Evolutionary conservation across 2,888 invertebrate genomes (phyloP), one percentile per base, ranked within the genome.

Genomic region (Polia nebulosa): DNA sequence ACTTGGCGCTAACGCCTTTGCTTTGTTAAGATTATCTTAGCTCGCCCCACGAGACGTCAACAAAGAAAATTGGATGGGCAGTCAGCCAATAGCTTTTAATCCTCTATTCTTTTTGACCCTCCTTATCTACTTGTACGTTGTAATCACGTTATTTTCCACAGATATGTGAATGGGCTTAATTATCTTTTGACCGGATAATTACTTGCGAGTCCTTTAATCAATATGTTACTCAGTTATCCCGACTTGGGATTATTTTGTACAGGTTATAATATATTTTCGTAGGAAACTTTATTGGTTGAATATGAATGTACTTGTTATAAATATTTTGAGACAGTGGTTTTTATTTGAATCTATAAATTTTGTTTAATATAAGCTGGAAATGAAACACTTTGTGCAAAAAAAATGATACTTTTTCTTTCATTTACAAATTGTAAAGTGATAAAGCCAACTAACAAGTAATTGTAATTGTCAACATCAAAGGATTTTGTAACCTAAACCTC

Each of bases 11-110:
- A 81, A 86, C 88, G 90, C 89, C 90, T 92, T 92, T 89, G 93
- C 92, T 93, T 94, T 95, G 94, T 93, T 95, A 92, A 93, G 94
- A 95, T 95, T 93, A 95, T 95, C 94, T 93, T 88, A 88, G 91
- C 89, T 89, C 85, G 89, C 90, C 94, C 92, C 94, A 61, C 49
- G 93, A 90, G 94, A 93, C 93, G 90, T 94, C 94, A 94, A 94
- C 95, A 95, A 95, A 95, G 95, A 93, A 95, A 94, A 95, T 95
- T 94, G 95, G 95, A 95, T 95, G 94, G 95, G 95, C 95, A 95
- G 93, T 89, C 91, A 90, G 94, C 94, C 95, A 95, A 94, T 95
- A 91, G 92, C 93, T 93, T 94, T 94, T 94, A 95, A 94, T 95
- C 92, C 91, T 88, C 85, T 82, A 91, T 90, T 93, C 92, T 93